A percentile compares a stretch with the other conserved stretches of the same genome.
Evolutionary conservation across 2,797 vertebrate genomes (phyloP).

Genomic region (Columba guinea): DNA sequence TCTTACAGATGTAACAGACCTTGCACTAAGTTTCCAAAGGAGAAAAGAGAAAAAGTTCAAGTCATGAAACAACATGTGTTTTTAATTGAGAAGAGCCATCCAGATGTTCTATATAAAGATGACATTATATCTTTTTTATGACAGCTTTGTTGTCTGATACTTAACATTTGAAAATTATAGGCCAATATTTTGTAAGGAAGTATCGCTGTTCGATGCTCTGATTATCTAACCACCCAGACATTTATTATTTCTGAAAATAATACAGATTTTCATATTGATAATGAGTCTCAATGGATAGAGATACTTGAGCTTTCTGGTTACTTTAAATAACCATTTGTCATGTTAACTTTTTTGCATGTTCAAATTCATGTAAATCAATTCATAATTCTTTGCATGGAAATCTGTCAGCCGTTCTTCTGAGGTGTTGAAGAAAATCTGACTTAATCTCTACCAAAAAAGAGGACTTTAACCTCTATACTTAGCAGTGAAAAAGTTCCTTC

Average conservation of each 20-base stretch:
- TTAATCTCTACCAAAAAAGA: neutral
- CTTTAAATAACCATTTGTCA: constrained; percentile 37
- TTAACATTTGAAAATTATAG: constrained; percentile 19
- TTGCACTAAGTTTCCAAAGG: neutral
- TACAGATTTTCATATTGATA: neutral
- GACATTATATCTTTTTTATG: constrained; percentile 11
- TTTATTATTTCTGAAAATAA: constrained; percentile 40
- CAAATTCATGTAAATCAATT: constrained; percentile 33
- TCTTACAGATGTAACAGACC: neutral
- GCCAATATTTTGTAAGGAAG: constrained; percentile 28
- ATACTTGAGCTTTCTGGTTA: neutral
- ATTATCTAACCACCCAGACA: constrained; percentile 12
- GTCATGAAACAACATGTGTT: neutral
- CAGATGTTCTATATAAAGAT: constrained; percentile 1
- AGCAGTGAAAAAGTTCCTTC: neutral
- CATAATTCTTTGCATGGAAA: neutral
- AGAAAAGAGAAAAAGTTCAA: neutral
- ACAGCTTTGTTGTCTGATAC: constrained; percentile 33
- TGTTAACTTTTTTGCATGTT: neutral
- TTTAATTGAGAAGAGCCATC: neutral
- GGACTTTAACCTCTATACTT: neutral
- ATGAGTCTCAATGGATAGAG: neutral
- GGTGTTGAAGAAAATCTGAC: neutral
- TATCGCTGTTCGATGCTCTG: neutral
- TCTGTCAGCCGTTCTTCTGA: neutral